Evolutionary conservation across 2,797 vertebrate species (phyloP).

Genomic region (Kryptopterus vitreolus): DNA sequence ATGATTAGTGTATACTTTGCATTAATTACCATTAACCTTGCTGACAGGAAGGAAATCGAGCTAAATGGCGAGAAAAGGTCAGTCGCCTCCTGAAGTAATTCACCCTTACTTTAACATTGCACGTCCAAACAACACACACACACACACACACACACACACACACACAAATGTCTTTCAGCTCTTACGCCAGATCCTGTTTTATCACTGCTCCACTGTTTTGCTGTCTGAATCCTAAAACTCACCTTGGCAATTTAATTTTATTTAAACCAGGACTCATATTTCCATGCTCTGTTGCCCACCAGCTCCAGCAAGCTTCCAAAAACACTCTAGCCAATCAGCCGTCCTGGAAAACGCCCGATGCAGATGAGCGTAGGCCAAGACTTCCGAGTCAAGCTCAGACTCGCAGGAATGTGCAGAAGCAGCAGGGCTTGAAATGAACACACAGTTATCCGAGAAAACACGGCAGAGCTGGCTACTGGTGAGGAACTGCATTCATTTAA

Average conservation of each 20-base stretch:
- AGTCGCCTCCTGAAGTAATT: slow-evolving; percentile 32
- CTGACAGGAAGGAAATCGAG: slow-evolving; percentile 42
- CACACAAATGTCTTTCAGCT: slow-evolving; percentile 16
- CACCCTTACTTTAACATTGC: slow-evolving; percentile 38
- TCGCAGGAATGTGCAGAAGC: slow-evolving; percentile 28
- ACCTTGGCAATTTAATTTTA: slow-evolving; percentile 26
- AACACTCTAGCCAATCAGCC: slow-evolving; percentile 9
- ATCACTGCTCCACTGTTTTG: not conserved
- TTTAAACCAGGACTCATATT: slow-evolving; percentile 34
- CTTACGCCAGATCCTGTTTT: not conserved
- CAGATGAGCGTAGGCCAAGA: slow-evolving; percentile 19
- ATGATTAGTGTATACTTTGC: slow-evolving; percentile 51
- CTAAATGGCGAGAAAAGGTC: slow-evolving; percentile 41
- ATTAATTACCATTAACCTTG: slow-evolving; percentile 54
- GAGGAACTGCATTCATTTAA: not conserved
- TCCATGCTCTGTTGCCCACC: slow-evolving; percentile 27
- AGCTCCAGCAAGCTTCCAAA: slow-evolving; percentile 15
- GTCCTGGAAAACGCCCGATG: slow-evolving; percentile 20
- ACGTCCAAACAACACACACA: slow-evolving; percentile 31
- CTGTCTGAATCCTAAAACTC: slow-evolving; percentile 19
- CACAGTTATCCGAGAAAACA: not conserved
- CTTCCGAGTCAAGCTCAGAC: slow-evolving; percentile 32
- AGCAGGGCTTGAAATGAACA: slow-evolving; percentile 28
- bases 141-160: slow-evolving; percentile 25
- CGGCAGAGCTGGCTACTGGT: not conserved